phyloP scores from a whole-genome alignment of 2,888 invertebrate genomes.

The Eulithis prunata region DNA sequence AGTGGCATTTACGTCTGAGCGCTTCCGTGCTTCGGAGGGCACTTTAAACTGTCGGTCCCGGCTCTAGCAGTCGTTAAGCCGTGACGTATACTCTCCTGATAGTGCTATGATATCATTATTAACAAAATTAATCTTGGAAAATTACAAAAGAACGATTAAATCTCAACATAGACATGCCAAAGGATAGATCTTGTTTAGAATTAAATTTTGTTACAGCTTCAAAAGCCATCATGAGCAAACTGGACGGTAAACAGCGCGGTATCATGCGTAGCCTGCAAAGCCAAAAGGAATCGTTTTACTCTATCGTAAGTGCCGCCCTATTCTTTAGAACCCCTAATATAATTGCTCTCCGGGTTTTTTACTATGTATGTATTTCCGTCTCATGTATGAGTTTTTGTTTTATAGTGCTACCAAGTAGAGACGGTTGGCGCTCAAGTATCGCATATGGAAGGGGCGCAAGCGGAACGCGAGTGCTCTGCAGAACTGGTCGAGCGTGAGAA shows the following conservation, averaged over 20 bases:
- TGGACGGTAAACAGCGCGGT: constrained; percentile 71
- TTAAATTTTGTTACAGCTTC: constrained; percentile 58
- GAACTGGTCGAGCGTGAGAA: constrained; percentile 67
- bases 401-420: constrained; percentile 76
- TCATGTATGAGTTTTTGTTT: not conserved
- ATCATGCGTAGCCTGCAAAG: constrained; percentile 78
- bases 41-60: too few species aligned
- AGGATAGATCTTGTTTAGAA: not conserved
- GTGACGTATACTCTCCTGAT: too few species aligned
- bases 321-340: too few species aligned
- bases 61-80: too few species aligned
- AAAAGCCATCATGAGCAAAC: constrained; percentile 71
- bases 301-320: constrained; percentile 73
- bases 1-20: too few species aligned
- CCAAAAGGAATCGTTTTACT: constrained; percentile 85
- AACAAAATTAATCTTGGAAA: too few species aligned
- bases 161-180: too few species aligned
- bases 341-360: too few species aligned
- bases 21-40: too few species aligned
- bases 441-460: constrained; percentile 74
- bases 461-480: constrained; percentile 68
- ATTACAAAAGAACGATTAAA: too few species aligned
- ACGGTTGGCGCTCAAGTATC: constrained; percentile 70
- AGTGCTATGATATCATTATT: too few species aligned
- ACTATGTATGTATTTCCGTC: too few species aligned